phyloP scores from a whole-genome alignment of 1,140 invertebrate genomes.

The Ceratosolen solmsi region DNA sequence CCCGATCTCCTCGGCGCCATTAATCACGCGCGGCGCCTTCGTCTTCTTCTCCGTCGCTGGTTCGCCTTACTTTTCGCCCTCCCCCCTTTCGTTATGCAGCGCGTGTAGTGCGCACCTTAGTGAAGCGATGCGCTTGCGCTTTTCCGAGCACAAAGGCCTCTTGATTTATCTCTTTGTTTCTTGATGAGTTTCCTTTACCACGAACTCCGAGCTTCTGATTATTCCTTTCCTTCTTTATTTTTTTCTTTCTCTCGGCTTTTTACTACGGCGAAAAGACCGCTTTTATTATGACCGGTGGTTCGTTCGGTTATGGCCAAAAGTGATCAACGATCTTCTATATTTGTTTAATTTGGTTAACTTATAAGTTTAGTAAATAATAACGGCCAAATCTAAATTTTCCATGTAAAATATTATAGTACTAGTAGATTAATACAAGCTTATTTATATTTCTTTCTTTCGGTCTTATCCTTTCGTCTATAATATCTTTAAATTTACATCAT shows the following conservation, averaged over 20 bases:
- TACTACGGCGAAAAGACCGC: background rate
- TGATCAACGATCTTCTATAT: background rate
- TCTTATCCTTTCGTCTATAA: too few relatives aligned
- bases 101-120: conserved; percentile 10
- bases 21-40: conserved; percentile 33
- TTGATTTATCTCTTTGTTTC: conserved; percentile 19
- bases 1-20: conserved; percentile 20
- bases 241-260: background rate
- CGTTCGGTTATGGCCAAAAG: background rate
- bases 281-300: background rate
- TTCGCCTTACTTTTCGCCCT: background rate
- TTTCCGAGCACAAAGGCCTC: background rate
- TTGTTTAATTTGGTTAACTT: background rate
- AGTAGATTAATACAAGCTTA: too few relatives aligned
- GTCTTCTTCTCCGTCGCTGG: background rate
- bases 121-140: conserved; percentile 7
- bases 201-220: background rate
- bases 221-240: background rate
- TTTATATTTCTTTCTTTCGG: too few relatives aligned
- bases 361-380: too few relatives aligned
- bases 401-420: too few relatives aligned
- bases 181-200: conserved; percentile 26
- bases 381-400: too few relatives aligned
- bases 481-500: too few relatives aligned
- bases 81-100: conserved; percentile 10